Evolutionary conservation across 2,888 invertebrate genomes (phyloP), one percentile per base, ranked within the genome.

Genomic region (Andricus curvator): DNA sequence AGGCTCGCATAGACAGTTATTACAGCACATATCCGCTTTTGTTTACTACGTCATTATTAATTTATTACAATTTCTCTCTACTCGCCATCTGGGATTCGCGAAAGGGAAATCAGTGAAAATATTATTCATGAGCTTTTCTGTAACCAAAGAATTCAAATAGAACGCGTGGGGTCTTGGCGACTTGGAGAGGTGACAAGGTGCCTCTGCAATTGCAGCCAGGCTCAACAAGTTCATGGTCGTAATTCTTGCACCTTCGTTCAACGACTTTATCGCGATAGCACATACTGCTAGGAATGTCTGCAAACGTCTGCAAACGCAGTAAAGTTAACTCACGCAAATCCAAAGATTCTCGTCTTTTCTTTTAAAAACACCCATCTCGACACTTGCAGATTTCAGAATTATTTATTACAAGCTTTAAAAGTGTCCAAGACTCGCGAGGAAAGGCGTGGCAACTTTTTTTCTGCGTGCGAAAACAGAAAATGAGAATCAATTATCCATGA

Each of bases 151-250:
- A 29, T 70, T 29, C 15, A 29, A 74, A 74, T 74, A 11, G 51
- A 74, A 74, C 51, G 48, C 70, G 48, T 25, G 29, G 51, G 29
- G 13, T n/a, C n/a, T 2, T 56, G n/a, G 20, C 11, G 56, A 56
- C n/a, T n/a, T 9, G 56, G 15, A 20, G 56, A 56, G 70, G 48
- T 74, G 33, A 74, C 70, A 29, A 33, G 29, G 37, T 15, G 74
- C 74, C 74, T 74, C 56, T 74, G 33, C 48, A 48, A 17, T 48
- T 48, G 17, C 74, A 33, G 56, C 56, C 48, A 74, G 70, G 33
- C 70, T 74, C 51, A 56, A 51, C 56, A 74, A 74, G 74, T 74
- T 74, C 74, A 74, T 51, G 74, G 74, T 74, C 74, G n/a, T 74
- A 74, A 74, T 74, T 56, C 56, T 74, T 25, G 51, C 33, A 56